Evolutionary conservation across 1,140 invertebrate genomes (phyloP), one percentile per base, ranked within the genome.

Genomic region (Plectrocnemia conspersa): DNA sequence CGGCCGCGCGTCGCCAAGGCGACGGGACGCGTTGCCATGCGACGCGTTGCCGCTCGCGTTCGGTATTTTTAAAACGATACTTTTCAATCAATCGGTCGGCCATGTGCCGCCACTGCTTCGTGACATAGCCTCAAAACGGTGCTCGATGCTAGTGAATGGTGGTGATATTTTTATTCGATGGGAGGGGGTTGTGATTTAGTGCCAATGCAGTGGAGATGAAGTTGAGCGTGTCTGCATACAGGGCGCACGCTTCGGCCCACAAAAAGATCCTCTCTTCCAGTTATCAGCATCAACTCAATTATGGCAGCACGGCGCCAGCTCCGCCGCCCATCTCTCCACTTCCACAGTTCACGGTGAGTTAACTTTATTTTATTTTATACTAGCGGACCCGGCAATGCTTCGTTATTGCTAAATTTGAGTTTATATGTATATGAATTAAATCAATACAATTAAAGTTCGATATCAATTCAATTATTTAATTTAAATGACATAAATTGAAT

Each of bases 191-290:
- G 45, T 33, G 35, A 24, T 18, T 1, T 27, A 29, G 16, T 5
- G 40, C 42, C 42, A 19, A 13, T 9, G 2, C 16, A 15, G 5
- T 15, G 32, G 36, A 36, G 53, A 89, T 89, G 86, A 89, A 89
- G 80, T 76, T 88, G 67, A 87, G 85, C 70, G 86, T 89, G 65
- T 88, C 85, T 63, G 86, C 86, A 66, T 89, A 87, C 68, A 79
- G 86, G 71, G 86, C 85, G 66, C 86, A 89, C 71, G 85, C 85
- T 68, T 85, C 84, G 61, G 86, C 86, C 67, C 85, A 88, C 68
- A 87, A 87, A 73, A 88, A 88, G 76, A 88, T 88, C 65, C 77
- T 88, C 62, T 85, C 81, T 65, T 85, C 79, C 64, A 80, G 79
- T 53, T 88, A 88, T 71, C 82, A 84, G 72, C n/a, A n/a, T n/a